Percentiles rank a stretch among this genome's conserved stretches.
These are phyloP conservation scores for Otocyon megalotis DNA, from an alignment of 2,113 vertebrate species.

Conservation along the genomic window DNA sequence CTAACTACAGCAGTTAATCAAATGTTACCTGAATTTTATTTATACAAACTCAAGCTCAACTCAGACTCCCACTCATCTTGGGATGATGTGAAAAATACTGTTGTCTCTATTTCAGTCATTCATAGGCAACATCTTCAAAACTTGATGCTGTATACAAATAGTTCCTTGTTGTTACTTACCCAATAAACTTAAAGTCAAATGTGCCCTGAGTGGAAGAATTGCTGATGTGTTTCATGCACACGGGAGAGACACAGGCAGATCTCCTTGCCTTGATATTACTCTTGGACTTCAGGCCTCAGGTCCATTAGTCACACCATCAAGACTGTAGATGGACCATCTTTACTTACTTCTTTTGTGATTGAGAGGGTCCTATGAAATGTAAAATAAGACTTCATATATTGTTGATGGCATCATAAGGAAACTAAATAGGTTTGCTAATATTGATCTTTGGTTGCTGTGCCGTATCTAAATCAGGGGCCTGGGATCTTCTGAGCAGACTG, in stretches of 20 bases:
- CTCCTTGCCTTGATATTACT: neutral
- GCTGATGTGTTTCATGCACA: too few relatives aligned
- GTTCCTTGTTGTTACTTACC: neutral
- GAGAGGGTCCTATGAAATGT: neutral
- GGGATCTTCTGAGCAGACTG: neutral
- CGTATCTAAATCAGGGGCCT: neutral
- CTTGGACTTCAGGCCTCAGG: neutral
- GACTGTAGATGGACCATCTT: neutral
- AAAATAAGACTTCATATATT: neutral
- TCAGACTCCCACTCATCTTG: neutral
- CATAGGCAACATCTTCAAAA: neutral
- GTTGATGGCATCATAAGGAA: constrained; percentile 28
- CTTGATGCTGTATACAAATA: neutral
- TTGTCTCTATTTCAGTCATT: neutral
- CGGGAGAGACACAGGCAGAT: neutral
- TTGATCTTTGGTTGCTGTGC: neutral
- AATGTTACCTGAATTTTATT: neutral
- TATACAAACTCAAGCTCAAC: neutral
- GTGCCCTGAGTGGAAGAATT: neutral
- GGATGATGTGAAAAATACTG: neutral
- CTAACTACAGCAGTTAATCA: neutral
- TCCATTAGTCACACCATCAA: neutral
- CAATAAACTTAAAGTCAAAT: neutral
- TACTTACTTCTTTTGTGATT: neutral
- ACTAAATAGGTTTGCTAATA: constrained; percentile 1